Evolutionary conservation across 2,888 invertebrate genomes (phyloP).

Genomic region (Amiota mariae): DNA sequence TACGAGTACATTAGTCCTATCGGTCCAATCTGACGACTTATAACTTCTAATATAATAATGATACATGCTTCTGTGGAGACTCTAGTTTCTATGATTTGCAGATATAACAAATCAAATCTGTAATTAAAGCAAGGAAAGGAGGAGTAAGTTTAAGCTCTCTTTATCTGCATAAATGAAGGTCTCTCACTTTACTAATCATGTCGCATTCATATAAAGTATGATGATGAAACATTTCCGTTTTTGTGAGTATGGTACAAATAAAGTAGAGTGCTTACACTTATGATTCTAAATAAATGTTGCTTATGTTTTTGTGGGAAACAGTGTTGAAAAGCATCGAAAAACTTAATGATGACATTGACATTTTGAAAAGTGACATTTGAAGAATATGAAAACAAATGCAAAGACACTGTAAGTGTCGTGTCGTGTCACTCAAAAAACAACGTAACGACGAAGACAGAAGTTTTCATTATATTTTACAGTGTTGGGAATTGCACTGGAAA

Average conservation of each 20-base stretch:
- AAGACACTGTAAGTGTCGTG: background rate
- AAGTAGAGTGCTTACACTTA: background rate
- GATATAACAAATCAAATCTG: too few species aligned
- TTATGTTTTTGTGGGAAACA: background rate
- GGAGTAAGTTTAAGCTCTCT: too few species aligned
- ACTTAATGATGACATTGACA: constrained; percentile 67
- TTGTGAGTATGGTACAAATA: background rate
- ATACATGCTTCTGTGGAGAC: too few species aligned
- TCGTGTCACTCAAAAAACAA: background rate
- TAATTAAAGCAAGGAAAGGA: too few species aligned
- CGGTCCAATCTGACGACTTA: too few species aligned
- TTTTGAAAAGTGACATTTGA: constrained; percentile 66
- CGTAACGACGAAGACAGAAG: background rate
- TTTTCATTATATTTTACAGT: too few species aligned
- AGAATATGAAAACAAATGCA: constrained; percentile 30
- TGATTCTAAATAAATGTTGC: background rate
- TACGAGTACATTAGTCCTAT: too few species aligned
- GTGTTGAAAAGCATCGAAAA: constrained; percentile 25
- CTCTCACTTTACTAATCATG: too few species aligned
- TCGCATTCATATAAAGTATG: background rate
- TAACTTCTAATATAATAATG: too few species aligned
- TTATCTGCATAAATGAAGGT: too few species aligned
- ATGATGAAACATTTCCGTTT: background rate
- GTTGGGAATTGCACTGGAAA: too few species aligned
- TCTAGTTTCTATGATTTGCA: too few species aligned